Base-by-base conservation (phyloP, 2,888 invertebrate species). In the Xanthorhoe designata region DNA sequence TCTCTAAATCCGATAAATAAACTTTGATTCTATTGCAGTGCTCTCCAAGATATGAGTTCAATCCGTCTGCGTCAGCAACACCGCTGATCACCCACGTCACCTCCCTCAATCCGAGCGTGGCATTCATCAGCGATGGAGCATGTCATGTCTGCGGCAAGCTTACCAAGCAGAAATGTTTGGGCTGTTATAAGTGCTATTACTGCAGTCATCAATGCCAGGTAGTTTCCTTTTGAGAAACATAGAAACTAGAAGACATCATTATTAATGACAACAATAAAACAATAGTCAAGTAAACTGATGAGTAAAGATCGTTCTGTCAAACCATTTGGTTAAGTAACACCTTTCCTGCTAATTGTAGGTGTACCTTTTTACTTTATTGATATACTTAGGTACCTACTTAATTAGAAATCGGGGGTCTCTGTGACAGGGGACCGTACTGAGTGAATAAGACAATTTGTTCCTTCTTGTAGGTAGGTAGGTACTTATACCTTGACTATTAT, bases 151-250 rank as follows among this genome's bases (percentile, higher is more conserved):
- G 87, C 61, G 70, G 76, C 13, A 77, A 66, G 45, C 49, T 1
- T 0, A 82, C 82, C 0, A 72, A 65, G 24, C 64, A 67, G 2
- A 75, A 66, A 55, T 85, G 83, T 61, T 38, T 77, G 17, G 77
- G 74, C 42, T 84, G 81, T 54, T 76, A 73, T 60, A 71, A 73
- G 57, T 55, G 53, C 17, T 78, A 80, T 68, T 88, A 86, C 64
- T 87, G 88, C 78, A 77, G 78, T 59, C 49, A 58, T 65, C 55
- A 69, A 24, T 88, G 88, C 62, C 82, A 83, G 86, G 88, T 87
- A 80, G 72, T 15, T 42, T 7, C 32, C 6, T 32, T 32, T 32
- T 32, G 5, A 0, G 7, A 24, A 24, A 24, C 4, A 3, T 24
- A 24, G 24, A 24, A 24, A 24, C 24, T 24, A 24, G 24, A 24